Conservation (phyloP, 2,797 vertebrate species). For the Sebastes paucispinis region DNA sequence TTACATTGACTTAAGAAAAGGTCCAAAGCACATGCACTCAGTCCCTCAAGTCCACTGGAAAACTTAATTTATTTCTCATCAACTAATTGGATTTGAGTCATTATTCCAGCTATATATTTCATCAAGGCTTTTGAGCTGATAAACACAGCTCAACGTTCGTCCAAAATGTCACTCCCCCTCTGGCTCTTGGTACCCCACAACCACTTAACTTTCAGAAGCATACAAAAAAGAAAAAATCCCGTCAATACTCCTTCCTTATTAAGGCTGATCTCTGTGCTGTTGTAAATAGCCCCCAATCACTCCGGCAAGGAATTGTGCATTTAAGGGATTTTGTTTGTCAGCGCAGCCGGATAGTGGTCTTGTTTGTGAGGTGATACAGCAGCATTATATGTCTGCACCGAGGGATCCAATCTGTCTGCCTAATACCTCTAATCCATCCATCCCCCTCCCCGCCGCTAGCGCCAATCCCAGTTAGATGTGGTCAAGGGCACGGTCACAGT, state of each 20-base stretch:
- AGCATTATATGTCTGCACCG: slow-evolving; percentile 50
- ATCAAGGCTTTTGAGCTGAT: not conserved
- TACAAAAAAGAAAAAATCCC: not conserved
- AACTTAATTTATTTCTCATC: slow-evolving; percentile 32
- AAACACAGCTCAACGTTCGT: not conserved
- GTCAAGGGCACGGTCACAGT: slow-evolving; percentile 37
- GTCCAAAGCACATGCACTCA: not conserved
- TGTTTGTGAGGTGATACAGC: slow-evolving; percentile 21
- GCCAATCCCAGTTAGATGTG: slow-evolving; percentile 29
- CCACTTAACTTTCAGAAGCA: not conserved
- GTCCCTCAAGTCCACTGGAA: not conserved
- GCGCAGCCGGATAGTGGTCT: not conserved
- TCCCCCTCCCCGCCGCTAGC: slow-evolving; percentile 24
- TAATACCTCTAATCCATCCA: slow-evolving; percentile 63
- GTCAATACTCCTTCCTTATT: not conserved
- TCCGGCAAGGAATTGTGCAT: slow-evolving; percentile 33
- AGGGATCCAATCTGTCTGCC: slow-evolving; percentile 37
- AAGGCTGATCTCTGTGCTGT: not conserved
- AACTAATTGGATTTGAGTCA: slow-evolving; percentile 29
- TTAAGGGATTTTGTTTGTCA: slow-evolving; percentile 48
- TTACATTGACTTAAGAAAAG: slow-evolving; percentile 7
- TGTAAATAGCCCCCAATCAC: not conserved
- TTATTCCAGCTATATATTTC: slow-evolving; percentile 6
- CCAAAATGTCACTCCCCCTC: not conserved
- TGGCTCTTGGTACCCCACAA: not conserved